These are phyloP conservation scores for Galagoides demidoff DNA, from an alignment of 2,797 vertebrate genomes.

Conservation along the genomic window DNA sequence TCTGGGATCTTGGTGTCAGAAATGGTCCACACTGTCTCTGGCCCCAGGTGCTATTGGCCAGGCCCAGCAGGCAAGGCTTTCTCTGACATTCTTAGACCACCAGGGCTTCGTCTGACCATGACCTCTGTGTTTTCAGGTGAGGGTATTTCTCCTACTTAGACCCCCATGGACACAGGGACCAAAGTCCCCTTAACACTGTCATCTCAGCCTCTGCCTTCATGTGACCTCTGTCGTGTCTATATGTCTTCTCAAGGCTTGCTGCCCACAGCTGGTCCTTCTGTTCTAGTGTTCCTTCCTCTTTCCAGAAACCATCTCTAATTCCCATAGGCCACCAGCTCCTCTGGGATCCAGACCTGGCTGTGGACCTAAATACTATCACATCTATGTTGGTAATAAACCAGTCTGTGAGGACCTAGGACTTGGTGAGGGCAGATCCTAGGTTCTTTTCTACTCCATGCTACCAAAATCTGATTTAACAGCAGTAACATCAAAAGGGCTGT, in stretches of 20 bases:
- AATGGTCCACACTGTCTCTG: background rate
- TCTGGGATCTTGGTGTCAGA: background rate
- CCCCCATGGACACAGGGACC: background rate
- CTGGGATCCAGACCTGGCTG: background rate
- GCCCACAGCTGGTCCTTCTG: background rate
- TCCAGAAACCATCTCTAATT: background rate
- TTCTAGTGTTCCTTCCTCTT: background rate
- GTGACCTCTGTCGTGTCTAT: background rate
- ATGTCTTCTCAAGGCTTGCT: background rate
- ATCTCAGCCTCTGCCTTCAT: background rate
- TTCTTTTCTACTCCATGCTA: background rate
- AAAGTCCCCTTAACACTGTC: background rate
- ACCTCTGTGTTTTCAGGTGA: background rate
- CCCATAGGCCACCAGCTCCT: background rate
- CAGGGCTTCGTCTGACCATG: background rate
- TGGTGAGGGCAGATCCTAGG: background rate
- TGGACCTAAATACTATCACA: background rate
- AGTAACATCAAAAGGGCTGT: constrained; percentile 7
- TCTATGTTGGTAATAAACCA: background rate
- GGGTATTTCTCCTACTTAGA: background rate
- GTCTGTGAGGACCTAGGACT: background rate
- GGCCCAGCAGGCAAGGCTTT: background rate
- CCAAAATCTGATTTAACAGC: constrained; percentile 28
- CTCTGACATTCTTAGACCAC: background rate
- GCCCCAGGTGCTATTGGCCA: background rate